Evolutionary conservation across 1,140 invertebrate species (phyloP), one percentile per base, ranked within the genome.

Genomic region (Trichogramma pretiosum): DNA sequence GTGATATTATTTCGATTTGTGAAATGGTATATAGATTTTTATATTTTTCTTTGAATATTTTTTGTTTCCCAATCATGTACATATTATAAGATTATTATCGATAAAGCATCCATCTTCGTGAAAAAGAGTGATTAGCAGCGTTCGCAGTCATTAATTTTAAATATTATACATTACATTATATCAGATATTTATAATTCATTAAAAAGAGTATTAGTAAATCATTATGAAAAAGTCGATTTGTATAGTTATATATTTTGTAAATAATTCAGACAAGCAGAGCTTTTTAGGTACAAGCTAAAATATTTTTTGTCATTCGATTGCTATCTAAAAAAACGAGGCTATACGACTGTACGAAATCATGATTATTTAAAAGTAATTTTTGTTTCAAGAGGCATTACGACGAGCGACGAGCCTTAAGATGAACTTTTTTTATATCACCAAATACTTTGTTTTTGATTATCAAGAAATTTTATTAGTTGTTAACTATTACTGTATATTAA

Each of bases 1-100:
- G 48, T 50, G 48, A 50, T 50, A 50, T 50, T 50, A 40, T 50
- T 40, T 50, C 30, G 16, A 49, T 10, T 21, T 21, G 26, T 37
- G 23, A 30, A 49, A 38, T n/a, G 11, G n/a, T 26, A 40, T n/a
- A 40, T 7, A 18, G 17, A 26, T 18, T 28, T 50, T 45, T 45
- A 49, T 44, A 44, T 33, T 49, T 44, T 38, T 44, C 37, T 32
- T 23, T 26, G n/a, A n/a, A n/a, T n/a, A n/a, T n/a, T n/a, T n/a
- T n/a, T n/a, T n/a, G n/a, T n/a, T n/a, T n/a, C n/a, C n/a, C n/a
- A n/a, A n/a, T n/a, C n/a, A 0, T 49, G 23, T 42, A 49, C 26
- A 44, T 49, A 44, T 19, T 32, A 4, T 30, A 30, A 11, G 18
- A 23, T 18, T 9, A 44, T 24, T 49, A 33, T 49, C 13, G 8